Conservation (phyloP, 2,888 invertebrate species). For the Microctonus aethiopoides region DNA sequence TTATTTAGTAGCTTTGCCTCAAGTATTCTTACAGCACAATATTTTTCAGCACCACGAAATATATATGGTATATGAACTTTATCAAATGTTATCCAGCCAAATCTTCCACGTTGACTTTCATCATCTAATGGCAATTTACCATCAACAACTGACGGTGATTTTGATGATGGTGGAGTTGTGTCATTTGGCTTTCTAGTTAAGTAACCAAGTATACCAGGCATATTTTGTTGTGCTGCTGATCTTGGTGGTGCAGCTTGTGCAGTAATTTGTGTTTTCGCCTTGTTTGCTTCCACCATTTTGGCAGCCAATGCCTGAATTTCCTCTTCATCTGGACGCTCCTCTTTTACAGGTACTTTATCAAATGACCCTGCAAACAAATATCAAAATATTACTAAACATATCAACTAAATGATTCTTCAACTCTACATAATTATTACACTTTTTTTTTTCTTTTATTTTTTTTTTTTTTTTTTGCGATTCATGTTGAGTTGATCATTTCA, state of each 20-base stretch:
- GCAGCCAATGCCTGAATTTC: slow-evolving; percentile 88
- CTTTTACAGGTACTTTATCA: slow-evolving; percentile 73
- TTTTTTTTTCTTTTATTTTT: no score
- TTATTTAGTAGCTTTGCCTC: slow-evolving; percentile 91
- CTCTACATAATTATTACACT: neutral
- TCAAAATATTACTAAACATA: neutral
- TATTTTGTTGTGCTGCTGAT: slow-evolving; percentile 51
- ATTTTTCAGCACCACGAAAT: slow-evolving; percentile 84
- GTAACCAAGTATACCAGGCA: slow-evolving; percentile 59
- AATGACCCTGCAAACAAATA: slow-evolving; percentile 48
- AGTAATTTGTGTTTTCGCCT: slow-evolving; percentile 73
- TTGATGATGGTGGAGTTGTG: slow-evolving; percentile 40
- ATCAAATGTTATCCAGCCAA: slow-evolving; percentile 92
- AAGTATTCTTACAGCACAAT: slow-evolving; percentile 94
- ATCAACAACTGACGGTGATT: slow-evolving; percentile 63
- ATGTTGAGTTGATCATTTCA: no score
- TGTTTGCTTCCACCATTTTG: slow-evolving; percentile 87
- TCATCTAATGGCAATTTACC: slow-evolving; percentile 74
- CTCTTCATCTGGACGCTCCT: slow-evolving; percentile 85
- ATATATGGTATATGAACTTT: slow-evolving; percentile 90
- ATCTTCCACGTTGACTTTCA: slow-evolving; percentile 82
- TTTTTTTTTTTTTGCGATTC: no score
- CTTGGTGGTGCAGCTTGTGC: slow-evolving; percentile 47
- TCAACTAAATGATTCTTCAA: neutral
- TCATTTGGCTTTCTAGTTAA: slow-evolving; percentile 63